Evolutionary conservation across 2,113 vertebrate species (phyloP).

Genomic region (Bucco capensis): DNA sequence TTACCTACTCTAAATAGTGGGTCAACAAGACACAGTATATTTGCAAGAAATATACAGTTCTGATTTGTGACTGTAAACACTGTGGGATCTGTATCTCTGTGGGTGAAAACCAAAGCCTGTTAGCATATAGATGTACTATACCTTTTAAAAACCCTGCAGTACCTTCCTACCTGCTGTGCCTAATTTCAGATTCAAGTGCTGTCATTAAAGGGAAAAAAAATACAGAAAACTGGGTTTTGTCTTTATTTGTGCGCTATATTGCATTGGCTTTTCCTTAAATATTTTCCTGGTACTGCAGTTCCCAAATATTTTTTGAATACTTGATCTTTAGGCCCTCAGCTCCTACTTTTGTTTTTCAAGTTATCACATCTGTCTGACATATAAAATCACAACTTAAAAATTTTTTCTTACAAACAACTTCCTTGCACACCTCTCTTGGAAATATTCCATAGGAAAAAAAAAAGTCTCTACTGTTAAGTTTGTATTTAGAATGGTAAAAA

Average conservation of each 20-base stretch:
- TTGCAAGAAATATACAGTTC: constrained; percentile 44
- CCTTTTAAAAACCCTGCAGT: constrained; percentile 59
- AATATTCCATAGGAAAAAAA: background rate
- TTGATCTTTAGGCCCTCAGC: background rate
- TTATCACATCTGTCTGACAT: background rate
- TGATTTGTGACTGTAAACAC: constrained; percentile 58
- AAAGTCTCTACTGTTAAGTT: background rate
- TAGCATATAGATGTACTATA: constrained; percentile 55
- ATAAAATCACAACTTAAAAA: background rate
- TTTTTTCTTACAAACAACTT: background rate
- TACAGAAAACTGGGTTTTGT: background rate
- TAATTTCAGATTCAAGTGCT: constrained; percentile 68
- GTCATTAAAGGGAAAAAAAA: constrained; percentile 47
- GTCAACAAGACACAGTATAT: constrained; percentile 39
- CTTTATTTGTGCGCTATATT: constrained; percentile 52
- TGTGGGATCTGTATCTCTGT: constrained; percentile 30
- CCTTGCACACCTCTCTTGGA: background rate
- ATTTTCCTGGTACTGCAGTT: background rate
- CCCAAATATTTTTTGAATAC: background rate
- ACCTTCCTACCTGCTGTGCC: constrained; percentile 59
- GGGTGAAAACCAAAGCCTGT: constrained; percentile 51
- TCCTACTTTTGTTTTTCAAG: background rate
- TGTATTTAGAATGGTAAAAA: background rate
- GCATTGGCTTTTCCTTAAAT: constrained; percentile 1
- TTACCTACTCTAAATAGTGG: constrained; percentile 30